Base-by-base conservation (phyloP, 2,797 vertebrate species). In the Anguilla megastoma region DNA sequence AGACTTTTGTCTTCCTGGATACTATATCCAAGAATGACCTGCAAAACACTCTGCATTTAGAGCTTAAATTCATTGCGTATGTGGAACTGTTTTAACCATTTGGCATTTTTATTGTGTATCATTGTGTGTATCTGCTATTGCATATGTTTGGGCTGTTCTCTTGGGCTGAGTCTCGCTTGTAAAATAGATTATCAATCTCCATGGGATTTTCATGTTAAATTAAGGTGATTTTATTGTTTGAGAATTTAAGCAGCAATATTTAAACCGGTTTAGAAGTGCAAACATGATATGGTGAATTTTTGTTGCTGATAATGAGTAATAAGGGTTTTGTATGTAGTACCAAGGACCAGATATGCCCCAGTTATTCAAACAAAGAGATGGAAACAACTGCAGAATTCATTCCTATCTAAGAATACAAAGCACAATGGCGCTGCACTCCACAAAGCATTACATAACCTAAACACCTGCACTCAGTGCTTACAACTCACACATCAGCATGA, bases 221-320 rank as follows among this genome's bases (percentile, higher is more conserved):
- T 7, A 66, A 66, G 5, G n/a, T 66, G 24, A 6, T 66, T n/a
- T 66, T n/a, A 8, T 27, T 27, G 14, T 69, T 24, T 69, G n/a
- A n/a, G 63, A 69, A 79, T 79, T 45, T 79, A 36, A 41, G 36
- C 33, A 79, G 33, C 74, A 79, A 79, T 41, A 41, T 79, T 14
- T 18, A 45, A 33, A 74, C 9, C 30, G 3, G 33, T 79, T 79
- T 79, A 79, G 16, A 79, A 79, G 74, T 79, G 30, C 33, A 41
- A 79, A 79, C 18, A 79, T 79, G 74, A 41, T 79, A 79, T 79
- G 30, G 74, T 79, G 33, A 36, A 41, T 79, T 41, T 79, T 18
- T 45, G 30, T 76, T 71, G 18, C 33, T 6, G 74, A 79, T 5
- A 45, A 45, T 45, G 18, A 41, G 36, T 3, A 45, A 36, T 36